Evolutionary conservation across 2,888 invertebrate species (phyloP).

Genomic region (Sclerodermus sp.): DNA sequence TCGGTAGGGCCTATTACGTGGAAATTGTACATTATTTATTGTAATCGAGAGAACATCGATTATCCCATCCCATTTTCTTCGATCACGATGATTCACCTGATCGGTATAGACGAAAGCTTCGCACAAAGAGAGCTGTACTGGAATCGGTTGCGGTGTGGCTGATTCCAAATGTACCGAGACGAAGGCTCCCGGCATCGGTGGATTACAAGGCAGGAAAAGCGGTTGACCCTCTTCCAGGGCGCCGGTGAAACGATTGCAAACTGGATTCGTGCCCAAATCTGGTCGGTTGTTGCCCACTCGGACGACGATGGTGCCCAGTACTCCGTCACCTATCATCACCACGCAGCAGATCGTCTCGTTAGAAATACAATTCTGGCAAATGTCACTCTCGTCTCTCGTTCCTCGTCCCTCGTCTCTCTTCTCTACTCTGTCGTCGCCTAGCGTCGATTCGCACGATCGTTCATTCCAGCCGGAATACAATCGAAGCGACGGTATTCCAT

Average conservation of each 20-base stretch:
- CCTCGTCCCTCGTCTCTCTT: too few relatives aligned
- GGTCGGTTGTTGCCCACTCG: conserved; percentile 91
- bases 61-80: not conserved
- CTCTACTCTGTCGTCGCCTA: too few relatives aligned
- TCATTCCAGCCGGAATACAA: too few relatives aligned
- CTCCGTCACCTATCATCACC: conserved; percentile 65
- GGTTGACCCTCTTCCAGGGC: conserved; percentile 87
- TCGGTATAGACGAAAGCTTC: conserved; percentile 95
- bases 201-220: conserved; percentile 88
- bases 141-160: conserved; percentile 40
- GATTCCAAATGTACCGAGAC: conserved; percentile 89
- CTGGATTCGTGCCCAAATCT: conserved; percentile 86
- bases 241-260: conserved; percentile 88
- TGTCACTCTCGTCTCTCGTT: too few relatives aligned
- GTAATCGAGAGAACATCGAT: not conserved
- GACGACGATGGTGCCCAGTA: conserved; percentile 84
- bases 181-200: conserved; percentile 93
- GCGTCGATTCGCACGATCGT: too few relatives aligned
- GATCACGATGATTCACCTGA: conserved; percentile 59
- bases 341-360: not conserved
- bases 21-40: not conserved
- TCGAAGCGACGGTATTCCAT: too few relatives aligned
- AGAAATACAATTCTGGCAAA: too few relatives aligned
- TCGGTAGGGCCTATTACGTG: conserved; percentile 71
- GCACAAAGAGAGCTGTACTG: conserved; percentile 83